Conservation (phyloP, 2,797 vertebrate species). For the Anolis apletophallus region DNA sequence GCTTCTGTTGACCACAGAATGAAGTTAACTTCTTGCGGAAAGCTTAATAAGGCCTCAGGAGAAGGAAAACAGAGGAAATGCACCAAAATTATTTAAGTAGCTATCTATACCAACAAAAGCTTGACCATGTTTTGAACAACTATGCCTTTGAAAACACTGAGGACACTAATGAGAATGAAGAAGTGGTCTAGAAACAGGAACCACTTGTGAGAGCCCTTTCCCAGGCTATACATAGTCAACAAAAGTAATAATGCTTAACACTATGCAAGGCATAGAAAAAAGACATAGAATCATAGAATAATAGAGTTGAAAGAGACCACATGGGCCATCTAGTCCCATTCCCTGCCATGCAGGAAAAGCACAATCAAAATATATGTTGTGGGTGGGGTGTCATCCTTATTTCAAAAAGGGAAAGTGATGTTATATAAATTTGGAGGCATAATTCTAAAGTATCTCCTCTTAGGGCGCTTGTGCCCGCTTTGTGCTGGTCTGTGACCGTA, state of each 20-base stretch:
- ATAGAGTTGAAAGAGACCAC: too few relatives aligned
- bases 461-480: too few relatives aligned
- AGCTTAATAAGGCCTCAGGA: slow-evolving; percentile 37
- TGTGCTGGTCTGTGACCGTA: too few relatives aligned
- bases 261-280: neutral
- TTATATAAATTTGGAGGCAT: neutral
- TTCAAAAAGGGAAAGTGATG: neutral
- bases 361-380: fast-evolving
- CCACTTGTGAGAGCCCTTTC: neutral
- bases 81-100: slow-evolving; percentile 45
- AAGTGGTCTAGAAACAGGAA: neutral
- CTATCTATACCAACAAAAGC: slow-evolving; percentile 34
- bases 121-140: slow-evolving; percentile 20
- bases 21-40: slow-evolving; percentile 22
- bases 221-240: neutral
- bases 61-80: slow-evolving; percentile 27
- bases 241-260: slow-evolving; percentile 27
- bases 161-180: slow-evolving; percentile 31
- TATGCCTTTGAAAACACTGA: slow-evolving; percentile 17
- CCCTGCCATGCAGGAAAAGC: too few relatives aligned
- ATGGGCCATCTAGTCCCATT: too few relatives aligned
- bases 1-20: slow-evolving; percentile 28
- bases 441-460: neutral
- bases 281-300: too few relatives aligned
- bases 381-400: neutral